phyloP scores from a whole-genome alignment of 2,888 invertebrate genomes.

The Muscina levida region DNA sequence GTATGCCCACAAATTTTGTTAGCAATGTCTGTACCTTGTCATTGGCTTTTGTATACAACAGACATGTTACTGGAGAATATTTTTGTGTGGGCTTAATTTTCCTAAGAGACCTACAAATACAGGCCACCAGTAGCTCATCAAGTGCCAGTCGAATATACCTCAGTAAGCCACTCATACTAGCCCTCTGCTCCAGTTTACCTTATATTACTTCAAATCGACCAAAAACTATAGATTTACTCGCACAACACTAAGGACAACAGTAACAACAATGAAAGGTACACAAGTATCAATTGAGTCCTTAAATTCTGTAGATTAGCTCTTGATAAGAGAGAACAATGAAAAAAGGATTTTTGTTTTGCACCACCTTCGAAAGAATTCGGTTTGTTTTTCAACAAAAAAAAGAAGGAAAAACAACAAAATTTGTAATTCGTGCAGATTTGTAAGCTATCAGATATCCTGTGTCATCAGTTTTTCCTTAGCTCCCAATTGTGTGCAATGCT shows the following conservation, averaged over 20 bases:
- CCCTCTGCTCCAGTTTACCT: neutral
- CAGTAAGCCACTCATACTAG: neutral
- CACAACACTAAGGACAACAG: too few species aligned
- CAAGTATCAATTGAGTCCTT: too few species aligned
- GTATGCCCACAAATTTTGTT: neutral
- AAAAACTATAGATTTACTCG: slow-evolving; percentile 15
- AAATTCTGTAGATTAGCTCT: slow-evolving; percentile 20
- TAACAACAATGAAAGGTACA: too few species aligned
- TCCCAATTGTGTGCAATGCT: too few species aligned
- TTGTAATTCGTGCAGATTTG: slow-evolving; percentile 14
- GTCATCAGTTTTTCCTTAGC: neutral
- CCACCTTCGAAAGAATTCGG: neutral
- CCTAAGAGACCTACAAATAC: neutral
- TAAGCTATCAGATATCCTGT: slow-evolving; percentile 5
- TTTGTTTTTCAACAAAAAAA: too few species aligned
- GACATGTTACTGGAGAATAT: slow-evolving; percentile 28
- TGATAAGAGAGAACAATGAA: slow-evolving; percentile 12
- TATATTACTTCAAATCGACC: neutral
- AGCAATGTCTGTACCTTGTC: slow-evolving; percentile 3
- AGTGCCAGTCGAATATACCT: neutral
- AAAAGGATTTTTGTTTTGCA: neutral
- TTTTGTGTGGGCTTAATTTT: slow-evolving; percentile 37
- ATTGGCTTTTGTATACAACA: slow-evolving; percentile 15
- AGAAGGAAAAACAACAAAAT: too few species aligned
- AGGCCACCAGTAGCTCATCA: neutral